Evolutionary conservation across 2,797 vertebrate genomes (phyloP).

Genomic region (Epinephelus awoara): DNA sequence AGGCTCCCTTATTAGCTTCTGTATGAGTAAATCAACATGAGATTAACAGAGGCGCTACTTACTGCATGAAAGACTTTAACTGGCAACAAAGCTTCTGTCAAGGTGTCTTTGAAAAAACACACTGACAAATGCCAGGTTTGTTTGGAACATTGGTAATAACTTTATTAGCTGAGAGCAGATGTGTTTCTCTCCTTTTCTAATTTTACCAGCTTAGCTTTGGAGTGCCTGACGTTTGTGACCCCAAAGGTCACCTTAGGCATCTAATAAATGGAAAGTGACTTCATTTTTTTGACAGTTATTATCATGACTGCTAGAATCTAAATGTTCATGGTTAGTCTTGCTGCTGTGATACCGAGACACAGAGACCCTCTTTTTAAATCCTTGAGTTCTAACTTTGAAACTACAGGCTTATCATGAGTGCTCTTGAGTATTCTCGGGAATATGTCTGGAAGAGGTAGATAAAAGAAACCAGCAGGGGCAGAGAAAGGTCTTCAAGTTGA

Average conservation of each 20-base stretch:
- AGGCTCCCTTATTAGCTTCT: constrained; percentile 11
- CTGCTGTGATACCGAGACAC: constrained; percentile 18
- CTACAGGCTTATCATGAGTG: constrained; percentile 59
- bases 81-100: background rate
- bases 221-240: constrained; percentile 37
- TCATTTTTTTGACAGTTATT: constrained; percentile 32
- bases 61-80: constrained; percentile 17
- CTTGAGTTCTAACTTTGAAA: constrained; percentile 51
- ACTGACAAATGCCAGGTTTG: background rate
- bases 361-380: constrained; percentile 35
- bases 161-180: constrained; percentile 40
- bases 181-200: constrained; percentile 47
- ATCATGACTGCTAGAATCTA: background rate
- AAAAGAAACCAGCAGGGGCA: constrained; percentile 57
- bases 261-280: constrained; percentile 22
- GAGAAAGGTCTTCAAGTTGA: constrained; percentile 76
- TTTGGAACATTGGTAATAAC: constrained; percentile 18
- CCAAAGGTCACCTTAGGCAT: constrained; percentile 31
- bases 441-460: constrained; percentile 72
- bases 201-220: constrained; percentile 44
- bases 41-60: background rate
- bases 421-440: constrained; percentile 63
- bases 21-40: constrained; percentile 13
- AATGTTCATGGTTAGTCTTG: background rate
- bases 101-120: constrained; percentile 6